Percentiles rank a stretch among this genome's conserved stretches.
Evolutionary conservation across 2,113 vertebrate species (phyloP).

Genomic region (Grammomys surdaster): DNA sequence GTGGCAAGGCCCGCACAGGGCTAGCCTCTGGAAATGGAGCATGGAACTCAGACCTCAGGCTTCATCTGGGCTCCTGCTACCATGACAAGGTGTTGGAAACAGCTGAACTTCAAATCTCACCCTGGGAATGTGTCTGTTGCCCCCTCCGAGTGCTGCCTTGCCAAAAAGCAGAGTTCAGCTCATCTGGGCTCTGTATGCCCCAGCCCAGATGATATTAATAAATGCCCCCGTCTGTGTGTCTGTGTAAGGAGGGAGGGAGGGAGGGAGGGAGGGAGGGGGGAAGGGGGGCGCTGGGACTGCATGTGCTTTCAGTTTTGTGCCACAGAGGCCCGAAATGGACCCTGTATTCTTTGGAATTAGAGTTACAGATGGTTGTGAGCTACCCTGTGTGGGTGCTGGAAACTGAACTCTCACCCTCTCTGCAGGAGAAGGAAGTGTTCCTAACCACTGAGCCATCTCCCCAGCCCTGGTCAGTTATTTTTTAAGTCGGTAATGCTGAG

Average conservation of each 20-base stretch:
- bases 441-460: neutral
- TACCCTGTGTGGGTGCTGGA: neutral
- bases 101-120: neutral
- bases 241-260: neutral
- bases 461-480: neutral
- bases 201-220: neutral
- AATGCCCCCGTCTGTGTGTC: neutral
- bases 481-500: neutral
- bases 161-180: neutral
- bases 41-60: neutral
- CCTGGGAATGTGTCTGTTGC: neutral
- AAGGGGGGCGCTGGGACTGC: neutral
- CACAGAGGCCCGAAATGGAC: neutral
- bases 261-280: too few species aligned
- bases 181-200: rapidly evolving
- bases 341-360: neutral
- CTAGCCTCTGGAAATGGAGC: neutral
- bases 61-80: neutral
- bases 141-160: neutral
- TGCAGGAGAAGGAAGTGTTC: neutral
- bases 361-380: neutral
- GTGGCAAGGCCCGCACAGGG: neutral
- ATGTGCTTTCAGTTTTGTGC: too few species aligned
- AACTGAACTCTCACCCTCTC: neutral
- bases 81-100: neutral